Evolutionary conservation across 2,797 vertebrate genomes (phyloP).

Genomic region (Taeniopygia guttata): DNA sequence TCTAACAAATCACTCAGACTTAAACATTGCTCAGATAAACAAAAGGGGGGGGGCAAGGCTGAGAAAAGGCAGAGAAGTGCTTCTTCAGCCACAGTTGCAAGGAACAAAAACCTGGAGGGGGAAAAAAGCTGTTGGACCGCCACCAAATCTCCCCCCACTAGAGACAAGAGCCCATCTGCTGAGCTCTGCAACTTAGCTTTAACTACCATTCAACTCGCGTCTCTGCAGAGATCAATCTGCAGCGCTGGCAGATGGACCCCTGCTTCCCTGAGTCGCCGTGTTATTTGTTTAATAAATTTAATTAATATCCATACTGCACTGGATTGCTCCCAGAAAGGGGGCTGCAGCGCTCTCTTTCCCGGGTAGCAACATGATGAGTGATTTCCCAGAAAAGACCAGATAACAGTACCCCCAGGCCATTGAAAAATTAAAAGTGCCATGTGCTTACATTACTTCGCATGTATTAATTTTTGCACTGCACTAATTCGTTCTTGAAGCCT

Average conservation of each 20-base stretch:
- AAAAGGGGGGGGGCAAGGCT: constrained; percentile 72
- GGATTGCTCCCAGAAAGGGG: constrained; percentile 80
- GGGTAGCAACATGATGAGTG: constrained; percentile 76
- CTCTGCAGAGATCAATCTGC: constrained; percentile 83
- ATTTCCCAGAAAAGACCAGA: constrained; percentile 80
- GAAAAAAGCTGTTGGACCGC: constrained; percentile 82
- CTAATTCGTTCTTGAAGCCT: constrained; percentile 56
- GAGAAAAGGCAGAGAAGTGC: constrained; percentile 78
- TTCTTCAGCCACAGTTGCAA: constrained; percentile 79
- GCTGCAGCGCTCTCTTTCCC: constrained; percentile 63
- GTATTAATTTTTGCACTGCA: constrained; percentile 71
- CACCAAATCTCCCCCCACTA: constrained; percentile 83
- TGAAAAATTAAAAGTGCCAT: constrained; percentile 77
- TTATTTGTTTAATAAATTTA: constrained; percentile 95
- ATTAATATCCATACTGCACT: constrained; percentile 89
- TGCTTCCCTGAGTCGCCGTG: constrained; percentile 80
- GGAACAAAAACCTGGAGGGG: constrained; percentile 85
- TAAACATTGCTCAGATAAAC: constrained; percentile 82
- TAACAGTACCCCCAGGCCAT: constrained; percentile 73
- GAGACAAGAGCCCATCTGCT: constrained; percentile 89
- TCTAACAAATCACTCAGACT: constrained; percentile 80
- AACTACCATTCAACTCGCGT: constrained; percentile 80
- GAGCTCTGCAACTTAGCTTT: constrained; percentile 81
- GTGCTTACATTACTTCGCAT: constrained; percentile 71
- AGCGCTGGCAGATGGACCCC: constrained; percentile 87